Evolutionary conservation across 92 coral and sea anemone species (phyloP).

Genomic region (Scolanthus callimorphus): DNA sequence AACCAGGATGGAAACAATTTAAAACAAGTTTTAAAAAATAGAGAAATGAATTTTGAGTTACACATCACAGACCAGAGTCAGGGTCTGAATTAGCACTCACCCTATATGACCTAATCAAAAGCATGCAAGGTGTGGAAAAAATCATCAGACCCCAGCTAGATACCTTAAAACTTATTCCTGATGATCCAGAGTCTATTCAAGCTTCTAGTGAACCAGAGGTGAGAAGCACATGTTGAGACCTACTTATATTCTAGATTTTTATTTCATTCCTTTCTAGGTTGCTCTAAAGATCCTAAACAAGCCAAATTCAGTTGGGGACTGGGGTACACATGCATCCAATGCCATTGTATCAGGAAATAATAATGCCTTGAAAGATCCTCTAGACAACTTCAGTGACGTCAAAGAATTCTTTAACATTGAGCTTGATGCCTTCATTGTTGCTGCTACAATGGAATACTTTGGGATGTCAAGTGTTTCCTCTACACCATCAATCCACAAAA

Average conservation of each 20-base stretch:
- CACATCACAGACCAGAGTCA: no score
- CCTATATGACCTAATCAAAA: no score
- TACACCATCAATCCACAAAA: constrained; percentile 2
- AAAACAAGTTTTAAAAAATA: no score
- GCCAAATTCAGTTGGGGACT: constrained; percentile 34
- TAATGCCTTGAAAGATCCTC: constrained; percentile 18
- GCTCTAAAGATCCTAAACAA: constrained; percentile 14
- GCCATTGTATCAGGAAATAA: constrained; percentile 41
- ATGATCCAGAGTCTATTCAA: no score
- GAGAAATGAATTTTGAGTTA: no score
- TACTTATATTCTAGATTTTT: background rate
- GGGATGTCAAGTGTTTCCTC: constrained; percentile 14
- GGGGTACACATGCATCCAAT: constrained; percentile 57
- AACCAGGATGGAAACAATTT: no score
- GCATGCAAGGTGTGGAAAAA: no score
- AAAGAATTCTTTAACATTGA: constrained; percentile 36
- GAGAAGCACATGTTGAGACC: no score
- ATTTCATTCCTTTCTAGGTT: no score
- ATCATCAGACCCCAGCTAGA: no score
- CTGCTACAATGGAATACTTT: constrained; percentile 30
- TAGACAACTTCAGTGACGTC: constrained; percentile 29
- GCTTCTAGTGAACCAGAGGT: background rate
- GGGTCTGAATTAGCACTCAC: no score
- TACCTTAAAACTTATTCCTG: background rate
- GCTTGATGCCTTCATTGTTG: constrained; percentile 28